A percentile compares a stretch with the other conserved stretches of the same genome.
These are phyloP conservation scores for Pantala flavescens DNA, from an alignment of 1,140 invertebrate genomes.

Conservation along the genomic window DNA sequence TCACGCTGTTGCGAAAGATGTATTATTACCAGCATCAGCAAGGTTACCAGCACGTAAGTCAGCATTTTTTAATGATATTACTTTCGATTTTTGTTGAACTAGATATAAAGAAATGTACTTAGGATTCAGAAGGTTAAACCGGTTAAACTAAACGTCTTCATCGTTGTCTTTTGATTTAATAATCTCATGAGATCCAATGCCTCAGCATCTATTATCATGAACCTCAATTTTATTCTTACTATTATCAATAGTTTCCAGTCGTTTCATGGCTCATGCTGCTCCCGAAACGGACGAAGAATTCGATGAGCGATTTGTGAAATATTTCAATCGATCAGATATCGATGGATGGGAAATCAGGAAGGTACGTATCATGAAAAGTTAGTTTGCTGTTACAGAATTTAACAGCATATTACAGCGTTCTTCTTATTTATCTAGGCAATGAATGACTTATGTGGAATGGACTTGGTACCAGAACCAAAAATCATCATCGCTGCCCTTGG, in stretches of 20 bases:
- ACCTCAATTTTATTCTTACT: not conserved
- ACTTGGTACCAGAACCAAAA: constrained; percentile 89
- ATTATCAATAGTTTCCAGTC: not conserved
- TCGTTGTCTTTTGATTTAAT: no score
- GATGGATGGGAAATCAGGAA: constrained; percentile 95
- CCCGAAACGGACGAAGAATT: constrained; percentile 54
- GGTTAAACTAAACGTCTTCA: no score
- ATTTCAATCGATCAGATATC: constrained; percentile 80
- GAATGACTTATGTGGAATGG: constrained; percentile 65
- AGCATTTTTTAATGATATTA: no score
- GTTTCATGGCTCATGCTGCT: not conserved
- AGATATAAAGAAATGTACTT: no score
- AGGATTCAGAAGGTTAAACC: no score
- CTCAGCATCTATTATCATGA: not conserved
- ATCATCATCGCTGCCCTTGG: constrained; percentile 84
- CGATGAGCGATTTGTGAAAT: constrained; percentile 67
- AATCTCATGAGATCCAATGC: no score
- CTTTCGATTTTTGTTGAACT: no score
- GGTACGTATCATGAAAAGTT: constrained; percentile 24
- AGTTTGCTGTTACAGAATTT: not conserved
- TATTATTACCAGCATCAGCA: constrained; percentile 10
- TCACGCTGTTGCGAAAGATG: constrained; percentile 4
- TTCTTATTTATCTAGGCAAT: constrained; percentile 38
- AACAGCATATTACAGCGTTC: not conserved
- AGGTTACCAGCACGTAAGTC: not conserved